phyloP scores from a whole-genome alignment of 2,797 vertebrate species.

The Leptatherina wallacei region DNA sequence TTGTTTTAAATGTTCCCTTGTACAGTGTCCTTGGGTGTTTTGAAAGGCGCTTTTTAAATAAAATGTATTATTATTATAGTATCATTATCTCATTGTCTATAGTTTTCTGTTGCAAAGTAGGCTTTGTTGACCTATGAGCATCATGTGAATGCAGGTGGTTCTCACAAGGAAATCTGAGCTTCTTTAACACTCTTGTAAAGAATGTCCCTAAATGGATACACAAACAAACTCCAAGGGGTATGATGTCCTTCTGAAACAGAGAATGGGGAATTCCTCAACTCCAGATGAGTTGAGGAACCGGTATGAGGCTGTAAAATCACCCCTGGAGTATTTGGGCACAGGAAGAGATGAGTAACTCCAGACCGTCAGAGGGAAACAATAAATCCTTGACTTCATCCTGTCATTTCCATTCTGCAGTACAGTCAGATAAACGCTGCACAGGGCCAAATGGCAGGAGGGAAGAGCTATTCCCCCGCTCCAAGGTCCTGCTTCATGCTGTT shows the following conservation, averaged over 20 bases:
- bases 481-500: conserved; percentile 69
- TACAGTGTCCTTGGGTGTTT: too few species aligned
- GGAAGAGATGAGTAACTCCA: conserved; percentile 38
- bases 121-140: conserved; percentile 48
- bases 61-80: too few species aligned
- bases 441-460: conserved; percentile 49
- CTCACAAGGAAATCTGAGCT: conserved; percentile 46
- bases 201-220: neutral
- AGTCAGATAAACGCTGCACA: conserved; percentile 15
- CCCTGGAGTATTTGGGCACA: conserved; percentile 20
- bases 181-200: conserved; percentile 4
- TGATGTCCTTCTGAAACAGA: conserved; percentile 27
- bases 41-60: too few species aligned
- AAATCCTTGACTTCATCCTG: conserved; percentile 35
- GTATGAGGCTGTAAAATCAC: conserved; percentile 38
- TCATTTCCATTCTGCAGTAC: conserved; percentile 33
- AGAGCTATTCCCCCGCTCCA: conserved; percentile 53
- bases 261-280: conserved; percentile 34
- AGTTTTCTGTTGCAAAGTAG: conserved; percentile 34
- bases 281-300: conserved; percentile 28
- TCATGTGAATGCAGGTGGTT: conserved; percentile 34
- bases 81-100: conserved; percentile 8
- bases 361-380: conserved; percentile 25
- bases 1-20: too few species aligned
- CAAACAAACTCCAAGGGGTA: conserved; percentile 4